Evolutionary conservation across 1,140 invertebrate species (phyloP).

Genomic region (Saccostrea cuccullata): DNA sequence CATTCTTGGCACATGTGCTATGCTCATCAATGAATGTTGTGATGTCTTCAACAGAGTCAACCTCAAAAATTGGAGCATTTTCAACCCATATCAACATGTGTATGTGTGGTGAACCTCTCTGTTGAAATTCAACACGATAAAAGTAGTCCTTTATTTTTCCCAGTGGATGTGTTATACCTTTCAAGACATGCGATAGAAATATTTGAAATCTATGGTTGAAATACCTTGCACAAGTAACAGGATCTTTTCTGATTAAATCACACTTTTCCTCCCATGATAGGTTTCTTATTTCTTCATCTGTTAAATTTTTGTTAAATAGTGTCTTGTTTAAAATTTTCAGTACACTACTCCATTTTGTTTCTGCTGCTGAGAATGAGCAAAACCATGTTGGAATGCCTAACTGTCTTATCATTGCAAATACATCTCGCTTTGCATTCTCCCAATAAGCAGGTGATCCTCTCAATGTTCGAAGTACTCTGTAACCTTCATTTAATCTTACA

Average conservation of each 20-base stretch:
- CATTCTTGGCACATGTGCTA: background rate
- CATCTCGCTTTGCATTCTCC: conserved; percentile 50
- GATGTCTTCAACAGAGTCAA: background rate
- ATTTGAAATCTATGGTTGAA: background rate
- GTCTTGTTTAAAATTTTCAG: conserved; percentile 36
- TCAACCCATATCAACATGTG: background rate
- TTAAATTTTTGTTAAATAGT: no score
- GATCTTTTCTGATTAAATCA: background rate
- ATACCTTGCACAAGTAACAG: no score
- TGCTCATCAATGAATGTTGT: background rate
- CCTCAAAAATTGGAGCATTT: background rate
- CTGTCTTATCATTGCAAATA: conserved; percentile 63
- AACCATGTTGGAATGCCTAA: no score
- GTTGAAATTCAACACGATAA: no score
- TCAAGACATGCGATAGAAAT: background rate
- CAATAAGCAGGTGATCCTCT: conserved; percentile 59
- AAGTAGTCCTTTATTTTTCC: background rate
- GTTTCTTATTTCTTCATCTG: no score
- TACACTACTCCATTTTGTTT: conserved; percentile 39
- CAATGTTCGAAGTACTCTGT: conserved; percentile 46
- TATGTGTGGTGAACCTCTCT: background rate
- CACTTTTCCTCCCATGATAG: no score
- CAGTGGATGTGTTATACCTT: background rate
- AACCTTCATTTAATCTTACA: conserved; percentile 56
- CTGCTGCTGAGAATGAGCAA: no score